These are phyloP conservation scores for Anoncus sp. DNA, from an alignment of 2,888 invertebrate species.

Conservation along the genomic window DNA sequence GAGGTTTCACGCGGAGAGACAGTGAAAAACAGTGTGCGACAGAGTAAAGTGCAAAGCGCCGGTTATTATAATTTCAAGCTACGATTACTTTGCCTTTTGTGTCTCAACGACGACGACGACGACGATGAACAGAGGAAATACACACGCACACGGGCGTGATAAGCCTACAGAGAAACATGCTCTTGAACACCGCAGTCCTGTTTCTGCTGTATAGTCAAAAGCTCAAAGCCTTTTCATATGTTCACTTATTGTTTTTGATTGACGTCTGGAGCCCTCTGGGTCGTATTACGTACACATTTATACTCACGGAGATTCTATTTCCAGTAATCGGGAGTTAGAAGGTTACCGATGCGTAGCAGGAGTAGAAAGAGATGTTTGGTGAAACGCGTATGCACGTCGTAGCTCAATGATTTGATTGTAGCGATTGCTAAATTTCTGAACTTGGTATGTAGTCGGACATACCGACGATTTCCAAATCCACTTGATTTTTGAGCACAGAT, in stretches of 20 bases:
- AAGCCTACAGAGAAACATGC: not conserved
- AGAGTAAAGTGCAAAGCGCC: slow-evolving; percentile 63
- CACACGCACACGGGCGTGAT: not conserved
- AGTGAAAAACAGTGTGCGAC: slow-evolving; percentile 43
- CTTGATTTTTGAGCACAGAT: not conserved
- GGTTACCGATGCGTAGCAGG: not conserved
- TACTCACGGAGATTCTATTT: not conserved
- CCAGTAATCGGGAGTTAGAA: not conserved
- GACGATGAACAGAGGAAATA: not conserved
- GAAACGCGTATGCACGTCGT: not conserved
- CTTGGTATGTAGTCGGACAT: not conserved
- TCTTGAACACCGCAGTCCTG: not conserved
- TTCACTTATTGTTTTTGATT: slow-evolving; percentile 73
- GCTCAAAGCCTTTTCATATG: slow-evolving; percentile 70
- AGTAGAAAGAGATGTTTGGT: not conserved
- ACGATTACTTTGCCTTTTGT: slow-evolving; percentile 80
- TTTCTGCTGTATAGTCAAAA: slow-evolving; percentile 66
- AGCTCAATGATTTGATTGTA: not conserved
- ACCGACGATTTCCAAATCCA: not conserved
- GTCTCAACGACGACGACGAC: slow-evolving; percentile 60
- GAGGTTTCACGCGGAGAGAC: slow-evolving; percentile 23
- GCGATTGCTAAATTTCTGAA: not conserved
- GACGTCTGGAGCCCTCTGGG: slow-evolving; percentile 54
- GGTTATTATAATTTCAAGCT: slow-evolving; percentile 80
- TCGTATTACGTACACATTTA: not conserved